A percentile compares a stretch with the other conserved stretches of the same genome.
Evolutionary conservation across 1,140 invertebrate genomes (phyloP).

Genomic region (Oryctes rhinoceros): DNA sequence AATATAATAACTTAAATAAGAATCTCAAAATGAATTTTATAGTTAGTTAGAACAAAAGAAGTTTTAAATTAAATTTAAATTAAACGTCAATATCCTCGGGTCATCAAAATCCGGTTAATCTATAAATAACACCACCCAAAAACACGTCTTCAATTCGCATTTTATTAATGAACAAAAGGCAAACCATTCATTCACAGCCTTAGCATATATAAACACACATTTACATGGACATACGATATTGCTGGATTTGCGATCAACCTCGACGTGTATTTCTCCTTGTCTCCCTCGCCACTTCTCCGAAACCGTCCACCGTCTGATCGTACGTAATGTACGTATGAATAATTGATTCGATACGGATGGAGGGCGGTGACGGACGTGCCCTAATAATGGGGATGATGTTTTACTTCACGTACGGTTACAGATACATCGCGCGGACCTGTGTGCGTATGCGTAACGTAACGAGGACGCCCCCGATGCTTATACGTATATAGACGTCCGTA

Average conservation of each 20-base stretch:
- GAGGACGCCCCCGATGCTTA: background rate
- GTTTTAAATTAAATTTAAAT: no score
- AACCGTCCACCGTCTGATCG: constrained; percentile 9
- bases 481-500: background rate
- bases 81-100: no score
- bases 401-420: constrained; percentile 1
- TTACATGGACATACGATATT: background rate
- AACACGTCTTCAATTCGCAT: background rate
- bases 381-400: constrained; percentile 33
- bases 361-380: constrained; percentile 9
- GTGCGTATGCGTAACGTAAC: background rate
- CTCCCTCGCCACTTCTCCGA: background rate
- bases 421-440: background rate
- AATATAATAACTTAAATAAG: no score
- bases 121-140: no score
- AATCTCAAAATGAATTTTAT: no score
- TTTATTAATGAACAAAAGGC: background rate
- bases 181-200: background rate
- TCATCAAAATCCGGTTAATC: no score
- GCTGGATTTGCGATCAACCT: constrained; percentile 1
- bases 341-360: constrained; percentile 35
- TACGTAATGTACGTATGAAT: constrained; percentile 28
- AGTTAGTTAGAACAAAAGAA: no score
- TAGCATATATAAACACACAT: background rate
- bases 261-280: background rate